Evolutionary conservation across 2,797 vertebrate species (phyloP).

Genomic region (Chelon auratus): DNA sequence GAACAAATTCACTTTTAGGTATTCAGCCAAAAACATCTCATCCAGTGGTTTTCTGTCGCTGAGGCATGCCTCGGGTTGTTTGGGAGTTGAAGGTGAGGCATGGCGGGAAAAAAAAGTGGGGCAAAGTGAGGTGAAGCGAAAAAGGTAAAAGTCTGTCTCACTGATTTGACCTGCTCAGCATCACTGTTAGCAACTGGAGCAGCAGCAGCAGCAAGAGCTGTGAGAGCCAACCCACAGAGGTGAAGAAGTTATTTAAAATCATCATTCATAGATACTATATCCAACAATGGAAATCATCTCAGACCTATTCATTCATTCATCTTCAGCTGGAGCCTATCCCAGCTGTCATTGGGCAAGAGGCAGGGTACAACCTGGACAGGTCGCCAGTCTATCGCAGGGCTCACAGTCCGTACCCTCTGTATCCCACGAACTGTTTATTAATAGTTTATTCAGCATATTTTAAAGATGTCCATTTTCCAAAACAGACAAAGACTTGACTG

Average conservation of each 20-base stretch:
- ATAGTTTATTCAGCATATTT: too few relatives aligned
- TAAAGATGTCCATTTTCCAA: too few relatives aligned
- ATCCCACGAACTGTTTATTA: too few relatives aligned
- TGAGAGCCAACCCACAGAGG: background rate
- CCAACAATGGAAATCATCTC: background rate
- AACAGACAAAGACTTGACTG: too few relatives aligned
- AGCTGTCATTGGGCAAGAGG: too few relatives aligned
- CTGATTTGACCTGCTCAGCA: background rate
- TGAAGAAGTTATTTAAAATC: background rate
- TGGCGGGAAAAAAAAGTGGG: too few relatives aligned
- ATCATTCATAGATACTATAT: too few relatives aligned
- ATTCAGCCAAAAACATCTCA: background rate
- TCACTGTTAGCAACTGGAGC: background rate
- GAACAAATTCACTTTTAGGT: background rate
- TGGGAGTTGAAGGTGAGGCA: background rate
- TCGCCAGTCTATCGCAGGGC: too few relatives aligned
- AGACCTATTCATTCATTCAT: too few relatives aligned
- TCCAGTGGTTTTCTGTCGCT: background rate
- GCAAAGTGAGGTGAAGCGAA: background rate
- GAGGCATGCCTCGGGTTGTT: background rate
- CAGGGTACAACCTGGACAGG: too few relatives aligned
- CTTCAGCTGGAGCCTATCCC: too few relatives aligned
- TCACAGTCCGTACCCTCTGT: too few relatives aligned
- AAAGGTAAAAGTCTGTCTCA: background rate
- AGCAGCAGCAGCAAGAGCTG: background rate